phyloP scores from a whole-genome alignment of 2,888 invertebrate species.

The Papilio gigon region DNA sequence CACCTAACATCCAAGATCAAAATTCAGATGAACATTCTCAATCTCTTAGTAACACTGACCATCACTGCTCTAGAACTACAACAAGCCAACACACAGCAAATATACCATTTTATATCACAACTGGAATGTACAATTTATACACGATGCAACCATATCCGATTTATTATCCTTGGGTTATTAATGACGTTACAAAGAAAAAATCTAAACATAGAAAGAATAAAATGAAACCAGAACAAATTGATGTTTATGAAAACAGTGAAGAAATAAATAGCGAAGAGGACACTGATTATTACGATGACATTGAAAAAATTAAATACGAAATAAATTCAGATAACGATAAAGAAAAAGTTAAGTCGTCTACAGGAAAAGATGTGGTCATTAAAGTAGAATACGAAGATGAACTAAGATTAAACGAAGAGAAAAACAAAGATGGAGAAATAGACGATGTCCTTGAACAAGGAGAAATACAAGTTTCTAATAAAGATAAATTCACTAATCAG shows the following conservation, averaged over 20 bases:
- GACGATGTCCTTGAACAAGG: slow-evolving; percentile 29
- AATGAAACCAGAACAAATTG: slow-evolving; percentile 52
- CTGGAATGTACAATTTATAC: slow-evolving; percentile 54
- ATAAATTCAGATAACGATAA: slow-evolving; percentile 13
- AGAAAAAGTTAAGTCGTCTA: slow-evolving; percentile 25
- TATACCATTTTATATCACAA: slow-evolving; percentile 54
- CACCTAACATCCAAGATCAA: slow-evolving; percentile 41
- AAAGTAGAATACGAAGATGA: slow-evolving; percentile 40
- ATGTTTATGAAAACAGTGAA: slow-evolving; percentile 38
- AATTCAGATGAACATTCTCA: slow-evolving; percentile 50
- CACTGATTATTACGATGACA: slow-evolving; percentile 14
- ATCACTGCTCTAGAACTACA: slow-evolving; percentile 49
- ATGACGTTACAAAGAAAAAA: slow-evolving; percentile 45
- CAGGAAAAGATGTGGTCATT: slow-evolving; percentile 30
- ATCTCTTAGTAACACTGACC: slow-evolving; percentile 33
- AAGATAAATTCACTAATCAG: slow-evolving; percentile 47
- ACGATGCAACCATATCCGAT: slow-evolving; percentile 43
- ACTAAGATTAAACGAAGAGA: slow-evolving; percentile 37
- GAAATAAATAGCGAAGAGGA: slow-evolving; percentile 21
- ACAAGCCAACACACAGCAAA: slow-evolving; percentile 41
- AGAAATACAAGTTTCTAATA: slow-evolving; percentile 43
- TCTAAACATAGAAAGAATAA: slow-evolving; percentile 45
- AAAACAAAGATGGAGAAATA: slow-evolving; percentile 36
- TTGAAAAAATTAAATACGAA: slow-evolving; percentile 34
- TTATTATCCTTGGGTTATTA: slow-evolving; percentile 35